These are phyloP conservation scores for Lasioglossum calceatum DNA, from an alignment of 2,888 invertebrate genomes.

Conservation along the genomic window DNA sequence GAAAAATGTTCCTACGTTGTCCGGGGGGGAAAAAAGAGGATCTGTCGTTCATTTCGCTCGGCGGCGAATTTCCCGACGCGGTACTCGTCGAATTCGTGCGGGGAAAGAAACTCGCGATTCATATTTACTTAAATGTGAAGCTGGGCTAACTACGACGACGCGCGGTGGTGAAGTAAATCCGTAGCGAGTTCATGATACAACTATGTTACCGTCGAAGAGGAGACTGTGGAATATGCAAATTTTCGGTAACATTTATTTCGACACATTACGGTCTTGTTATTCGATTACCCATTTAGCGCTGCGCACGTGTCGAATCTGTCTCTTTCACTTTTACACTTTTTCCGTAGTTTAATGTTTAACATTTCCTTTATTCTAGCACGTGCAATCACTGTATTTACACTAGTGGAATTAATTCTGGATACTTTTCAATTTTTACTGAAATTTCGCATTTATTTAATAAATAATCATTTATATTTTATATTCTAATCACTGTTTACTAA, in stretches of 20 bases:
- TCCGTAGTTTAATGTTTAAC: too few relatives aligned
- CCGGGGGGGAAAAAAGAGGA: not conserved
- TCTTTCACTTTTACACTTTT: not conserved
- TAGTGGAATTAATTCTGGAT: too few relatives aligned
- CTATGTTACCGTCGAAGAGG: not conserved
- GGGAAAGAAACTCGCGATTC: not conserved
- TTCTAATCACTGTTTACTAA: too few relatives aligned
- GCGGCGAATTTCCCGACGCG: not conserved
- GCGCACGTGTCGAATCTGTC: not conserved
- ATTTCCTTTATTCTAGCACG: not conserved
- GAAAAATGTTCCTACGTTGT: conserved; percentile 2
- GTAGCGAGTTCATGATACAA: not conserved
- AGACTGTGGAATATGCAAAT: not conserved
- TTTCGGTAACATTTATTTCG: not conserved
- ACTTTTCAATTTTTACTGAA: too few relatives aligned
- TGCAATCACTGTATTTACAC: too few relatives aligned
- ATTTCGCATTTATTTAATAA: too few relatives aligned
- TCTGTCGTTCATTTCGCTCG: conserved; percentile 1
- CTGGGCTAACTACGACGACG: not conserved
- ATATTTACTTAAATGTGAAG: not conserved
- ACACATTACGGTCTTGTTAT: not conserved
- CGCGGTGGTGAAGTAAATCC: not conserved
- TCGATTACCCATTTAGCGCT: not conserved
- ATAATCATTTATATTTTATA: too few relatives aligned
- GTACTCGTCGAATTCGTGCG: not conserved